A percentile compares a stretch with the other conserved stretches of the same genome.
Evolutionary conservation across 2,797 vertebrate genomes (phyloP).

Genomic region (Caiman crocodilus): DNA sequence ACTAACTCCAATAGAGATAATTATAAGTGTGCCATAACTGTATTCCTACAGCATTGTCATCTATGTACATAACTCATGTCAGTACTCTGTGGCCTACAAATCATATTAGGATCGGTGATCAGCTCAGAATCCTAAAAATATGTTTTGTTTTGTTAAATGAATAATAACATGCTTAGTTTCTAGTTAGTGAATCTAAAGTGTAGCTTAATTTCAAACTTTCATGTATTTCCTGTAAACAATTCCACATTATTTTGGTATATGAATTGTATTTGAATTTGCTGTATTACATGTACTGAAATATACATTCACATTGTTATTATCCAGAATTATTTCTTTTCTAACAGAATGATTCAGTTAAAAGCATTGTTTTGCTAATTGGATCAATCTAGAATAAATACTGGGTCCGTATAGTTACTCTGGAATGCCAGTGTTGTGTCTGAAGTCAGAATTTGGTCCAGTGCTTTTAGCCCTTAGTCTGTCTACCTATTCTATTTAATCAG

Average conservation of each 20-base stretch:
- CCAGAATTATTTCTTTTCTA: background rate
- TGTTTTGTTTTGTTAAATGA: constrained; percentile 8
- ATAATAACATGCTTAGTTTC: background rate
- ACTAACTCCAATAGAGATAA: constrained; percentile 40
- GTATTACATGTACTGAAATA: background rate
- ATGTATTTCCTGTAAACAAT: background rate
- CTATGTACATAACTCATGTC: constrained; percentile 11
- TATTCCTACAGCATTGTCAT: background rate
- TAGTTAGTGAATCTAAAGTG: background rate
- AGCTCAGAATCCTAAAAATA: constrained; percentile 35
- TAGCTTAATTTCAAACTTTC: background rate
- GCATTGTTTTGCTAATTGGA: background rate
- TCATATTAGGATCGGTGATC: constrained; percentile 7
- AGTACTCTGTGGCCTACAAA: background rate
- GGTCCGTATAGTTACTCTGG: background rate
- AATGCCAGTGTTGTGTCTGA: background rate
- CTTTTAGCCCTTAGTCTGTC: background rate
- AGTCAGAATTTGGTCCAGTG: background rate
- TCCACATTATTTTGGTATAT: background rate
- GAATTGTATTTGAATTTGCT: background rate
- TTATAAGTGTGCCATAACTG: constrained; percentile 40
- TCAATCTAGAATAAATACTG: background rate
- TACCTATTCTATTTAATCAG: background rate
- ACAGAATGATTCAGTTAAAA: background rate
- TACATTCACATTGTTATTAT: fast-evolving